Conservation (phyloP, 1,140 invertebrate species). For the Kradibia gibbosae region DNA sequence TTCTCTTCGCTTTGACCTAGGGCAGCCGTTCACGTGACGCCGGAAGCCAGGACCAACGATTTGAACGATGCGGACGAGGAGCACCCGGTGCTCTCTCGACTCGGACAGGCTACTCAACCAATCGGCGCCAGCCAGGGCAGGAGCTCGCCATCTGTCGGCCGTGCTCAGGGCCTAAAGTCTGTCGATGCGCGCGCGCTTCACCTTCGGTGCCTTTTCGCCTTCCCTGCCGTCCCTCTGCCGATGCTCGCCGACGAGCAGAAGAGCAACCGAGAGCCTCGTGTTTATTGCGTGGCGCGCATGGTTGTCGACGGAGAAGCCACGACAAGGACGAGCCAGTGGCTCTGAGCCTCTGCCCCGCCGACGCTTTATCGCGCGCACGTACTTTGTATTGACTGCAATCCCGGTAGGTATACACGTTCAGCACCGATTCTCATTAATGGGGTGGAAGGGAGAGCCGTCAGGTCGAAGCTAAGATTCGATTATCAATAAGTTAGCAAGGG, state of each 20-base stretch:
- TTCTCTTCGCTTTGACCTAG: too few relatives aligned
- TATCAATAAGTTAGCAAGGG: too few relatives aligned
- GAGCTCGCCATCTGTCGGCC: conserved; percentile 22
- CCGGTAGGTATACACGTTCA: conserved; percentile 33
- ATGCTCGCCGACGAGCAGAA: background rate
- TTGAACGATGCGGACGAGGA: too few relatives aligned
- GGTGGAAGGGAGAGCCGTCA: too few relatives aligned
- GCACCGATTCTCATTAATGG: too few relatives aligned
- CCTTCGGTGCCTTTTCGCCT: background rate
- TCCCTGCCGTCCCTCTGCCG: background rate
- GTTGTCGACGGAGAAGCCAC: background rate
- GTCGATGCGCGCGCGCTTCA: conserved; percentile 7
- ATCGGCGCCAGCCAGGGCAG: background rate
- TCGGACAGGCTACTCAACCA: background rate
- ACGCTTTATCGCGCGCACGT: background rate
- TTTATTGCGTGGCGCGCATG: conserved; percentile 39
- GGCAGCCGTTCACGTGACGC: too few relatives aligned
- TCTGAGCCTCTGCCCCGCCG: background rate
- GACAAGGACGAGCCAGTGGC: conserved; percentile 31
- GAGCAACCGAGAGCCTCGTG: background rate
- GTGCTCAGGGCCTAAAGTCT: conserved; percentile 29
- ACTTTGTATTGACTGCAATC: background rate
- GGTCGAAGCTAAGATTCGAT: too few relatives aligned
- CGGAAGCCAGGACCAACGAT: too few relatives aligned
- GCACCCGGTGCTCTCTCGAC: too few relatives aligned